Percentiles rank a stretch among this genome's conserved stretches.
Evolutionary conservation across 2,113 vertebrate genomes (phyloP).

Genomic region (Penelope pileata): DNA sequence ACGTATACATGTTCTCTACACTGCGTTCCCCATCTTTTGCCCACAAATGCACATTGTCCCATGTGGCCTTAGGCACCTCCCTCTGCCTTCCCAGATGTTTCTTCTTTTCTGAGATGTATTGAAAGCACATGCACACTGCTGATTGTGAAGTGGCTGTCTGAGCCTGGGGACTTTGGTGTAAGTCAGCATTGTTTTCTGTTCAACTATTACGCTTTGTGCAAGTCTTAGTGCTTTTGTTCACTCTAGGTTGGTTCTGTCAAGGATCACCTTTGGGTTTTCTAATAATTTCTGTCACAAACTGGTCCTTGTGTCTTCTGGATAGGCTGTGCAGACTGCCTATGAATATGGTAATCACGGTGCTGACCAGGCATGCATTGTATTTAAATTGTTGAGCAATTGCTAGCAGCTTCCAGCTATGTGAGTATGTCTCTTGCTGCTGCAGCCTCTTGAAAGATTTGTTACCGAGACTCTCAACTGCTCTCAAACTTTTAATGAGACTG

Average conservation of each 20-base stretch:
- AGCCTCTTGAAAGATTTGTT: conserved; percentile 8
- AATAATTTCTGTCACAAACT: not conserved
- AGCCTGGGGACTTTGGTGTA: not conserved
- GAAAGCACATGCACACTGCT: rapidly evolving
- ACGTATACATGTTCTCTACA: not conserved
- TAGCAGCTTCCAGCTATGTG: not conserved
- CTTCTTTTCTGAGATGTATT: not conserved
- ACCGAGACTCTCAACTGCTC: not conserved
- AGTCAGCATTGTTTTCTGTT: not conserved
- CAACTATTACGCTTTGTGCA: not conserved
- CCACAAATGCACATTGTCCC: not conserved
- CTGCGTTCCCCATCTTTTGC: not conserved
- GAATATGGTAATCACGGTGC: not conserved
- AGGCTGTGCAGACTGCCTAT: not conserved
- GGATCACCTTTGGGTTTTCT: not conserved
- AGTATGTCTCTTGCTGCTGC: not conserved
- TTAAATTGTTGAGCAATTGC: not conserved
- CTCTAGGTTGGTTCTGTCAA: not conserved
- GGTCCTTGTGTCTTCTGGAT: not conserved
- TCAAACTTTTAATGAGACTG: conserved; percentile 45
- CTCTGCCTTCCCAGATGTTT: not conserved
- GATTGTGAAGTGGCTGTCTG: not conserved
- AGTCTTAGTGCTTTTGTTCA: not conserved
- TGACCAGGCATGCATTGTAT: not conserved
- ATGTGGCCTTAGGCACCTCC: not conserved